phyloP scores from a whole-genome alignment of 2,888 invertebrate species.

The Dryomyza anilis region DNA sequence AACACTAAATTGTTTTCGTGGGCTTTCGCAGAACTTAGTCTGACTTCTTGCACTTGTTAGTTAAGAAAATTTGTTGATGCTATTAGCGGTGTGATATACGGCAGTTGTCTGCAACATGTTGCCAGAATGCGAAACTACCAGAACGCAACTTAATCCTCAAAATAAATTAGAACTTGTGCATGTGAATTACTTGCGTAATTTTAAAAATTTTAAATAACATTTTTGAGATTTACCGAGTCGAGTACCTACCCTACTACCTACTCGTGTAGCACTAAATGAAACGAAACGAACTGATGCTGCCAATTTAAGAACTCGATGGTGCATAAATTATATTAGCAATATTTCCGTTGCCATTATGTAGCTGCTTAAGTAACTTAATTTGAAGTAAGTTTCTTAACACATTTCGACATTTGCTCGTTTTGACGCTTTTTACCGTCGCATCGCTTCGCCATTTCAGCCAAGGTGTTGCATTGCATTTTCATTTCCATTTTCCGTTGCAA shows the following conservation, averaged over 20 bases:
- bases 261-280: no score
- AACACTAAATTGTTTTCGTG: not conserved
- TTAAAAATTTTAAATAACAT: no score
- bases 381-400: slow-evolving; percentile 19
- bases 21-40: not conserved
- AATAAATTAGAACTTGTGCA: no score
- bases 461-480: slow-evolving; percentile 5
- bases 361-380: slow-evolving; percentile 21
- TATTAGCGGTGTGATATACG: not conserved
- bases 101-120: not conserved
- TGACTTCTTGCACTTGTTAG: not conserved
- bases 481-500: not conserved
- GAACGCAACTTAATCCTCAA: no score
- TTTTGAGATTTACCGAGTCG: no score
- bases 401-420: slow-evolving; percentile 30
- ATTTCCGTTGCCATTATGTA: slow-evolving; percentile 13
- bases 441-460: not conserved
- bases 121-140: not conserved
- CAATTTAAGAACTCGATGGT: not conserved
- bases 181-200: no score
- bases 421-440: no score
- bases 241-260: no score
- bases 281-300: no score
- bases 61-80: not conserved
- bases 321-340: slow-evolving; percentile 3